Conservation (phyloP, 2,113 vertebrate species). For the Seriola quinqueradiata region DNA sequence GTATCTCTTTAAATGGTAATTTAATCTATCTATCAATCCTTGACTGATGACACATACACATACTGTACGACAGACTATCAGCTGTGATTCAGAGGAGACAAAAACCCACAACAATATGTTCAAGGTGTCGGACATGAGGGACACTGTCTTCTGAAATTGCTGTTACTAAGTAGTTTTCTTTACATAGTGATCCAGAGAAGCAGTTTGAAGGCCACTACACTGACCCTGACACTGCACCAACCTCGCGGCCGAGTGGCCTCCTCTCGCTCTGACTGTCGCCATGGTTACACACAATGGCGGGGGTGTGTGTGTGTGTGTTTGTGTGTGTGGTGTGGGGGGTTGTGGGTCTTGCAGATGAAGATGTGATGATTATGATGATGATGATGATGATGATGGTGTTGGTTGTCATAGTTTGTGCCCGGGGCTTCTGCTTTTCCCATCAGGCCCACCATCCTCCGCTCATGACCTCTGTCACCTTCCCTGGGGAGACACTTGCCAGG, state of each 20-base stretch:
- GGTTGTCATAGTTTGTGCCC: constrained; percentile 50
- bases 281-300: constrained; percentile 59
- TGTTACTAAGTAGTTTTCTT: constrained; percentile 1
- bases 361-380: constrained; percentile 62
- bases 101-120: neutral
- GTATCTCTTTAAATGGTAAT: too few species aligned
- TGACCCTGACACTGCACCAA: constrained; percentile 41
- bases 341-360: constrained; percentile 56
- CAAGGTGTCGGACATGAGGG: neutral
- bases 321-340: too few species aligned
- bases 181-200: neutral
- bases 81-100: neutral
- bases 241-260: neutral
- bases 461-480: constrained; percentile 72
- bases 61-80: neutral
- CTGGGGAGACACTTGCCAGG: constrained; percentile 70
- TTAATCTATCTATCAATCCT: neutral
- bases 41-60: neutral
- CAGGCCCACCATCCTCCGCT: constrained; percentile 45
- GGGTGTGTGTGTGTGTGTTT: too few species aligned
- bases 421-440: constrained; percentile 37
- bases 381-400: constrained; percentile 22
- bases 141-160: neutral
- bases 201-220: constrained; percentile 35
- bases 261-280: constrained; percentile 32